A percentile compares a stretch with the other conserved stretches of the same genome.
phyloP scores from a whole-genome alignment of 2,797 vertebrate species.

The Mico argentatus region DNA sequence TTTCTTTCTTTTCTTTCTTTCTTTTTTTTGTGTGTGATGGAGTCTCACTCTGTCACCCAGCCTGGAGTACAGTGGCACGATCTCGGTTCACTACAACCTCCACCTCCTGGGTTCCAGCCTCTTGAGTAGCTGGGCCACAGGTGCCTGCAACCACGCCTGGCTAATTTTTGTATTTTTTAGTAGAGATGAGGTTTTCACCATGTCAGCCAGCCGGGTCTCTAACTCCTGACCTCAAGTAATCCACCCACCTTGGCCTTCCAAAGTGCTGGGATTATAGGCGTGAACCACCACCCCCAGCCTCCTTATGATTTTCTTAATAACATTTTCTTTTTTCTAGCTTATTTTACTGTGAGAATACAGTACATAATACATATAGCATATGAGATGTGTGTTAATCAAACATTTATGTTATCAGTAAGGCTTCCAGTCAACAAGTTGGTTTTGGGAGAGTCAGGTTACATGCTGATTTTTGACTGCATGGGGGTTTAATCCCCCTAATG shows the following conservation, averaged over 20 bases:
- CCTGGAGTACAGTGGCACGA: fast-evolving
- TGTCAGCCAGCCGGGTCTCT: no score
- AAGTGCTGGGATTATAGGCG: no score
- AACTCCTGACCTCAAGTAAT: no score
- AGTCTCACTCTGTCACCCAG: neutral
- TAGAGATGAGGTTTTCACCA: no score
- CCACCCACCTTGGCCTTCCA: no score
- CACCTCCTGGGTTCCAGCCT: neutral
- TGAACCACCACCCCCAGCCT: fast-evolving
- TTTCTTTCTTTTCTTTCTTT: neutral
- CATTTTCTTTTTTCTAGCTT: no score
- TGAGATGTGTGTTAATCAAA: neutral
- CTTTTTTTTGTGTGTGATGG: no score
- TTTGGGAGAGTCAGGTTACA: neutral
- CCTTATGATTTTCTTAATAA: no score
- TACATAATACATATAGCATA: neutral
- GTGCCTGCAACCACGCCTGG: no score
- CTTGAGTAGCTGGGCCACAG: neutral
- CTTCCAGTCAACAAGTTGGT: neutral
- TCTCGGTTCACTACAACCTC: neutral
- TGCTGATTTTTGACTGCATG: neutral
- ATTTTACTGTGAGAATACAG: neutral
- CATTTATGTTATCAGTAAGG: neutral
- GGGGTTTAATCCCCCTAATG: neutral
- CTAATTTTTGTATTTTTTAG: no score